Evolutionary conservation across 35 echinoderm and acorn worm species (phyloP).

Genomic region (Acanthaster planci): DNA sequence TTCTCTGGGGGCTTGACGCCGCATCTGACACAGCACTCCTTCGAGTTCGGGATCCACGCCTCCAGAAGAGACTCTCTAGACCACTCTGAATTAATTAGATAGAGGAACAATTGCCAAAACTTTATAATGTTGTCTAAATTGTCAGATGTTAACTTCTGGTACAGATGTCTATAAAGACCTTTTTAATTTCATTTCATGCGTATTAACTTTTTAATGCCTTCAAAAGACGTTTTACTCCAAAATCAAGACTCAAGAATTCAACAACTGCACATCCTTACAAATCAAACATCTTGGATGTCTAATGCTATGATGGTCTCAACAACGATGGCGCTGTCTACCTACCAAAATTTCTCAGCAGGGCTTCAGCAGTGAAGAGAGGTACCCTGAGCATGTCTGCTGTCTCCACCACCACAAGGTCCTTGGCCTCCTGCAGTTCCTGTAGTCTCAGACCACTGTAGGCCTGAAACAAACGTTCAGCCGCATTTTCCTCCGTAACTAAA

Average conservation of each 20-base stretch:
- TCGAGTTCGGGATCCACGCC: slow-evolving; percentile 79
- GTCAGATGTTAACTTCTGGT: too few species aligned
- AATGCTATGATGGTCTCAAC: too few species aligned
- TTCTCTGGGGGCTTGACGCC: slow-evolving; percentile 93
- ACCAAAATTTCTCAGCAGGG: slow-evolving; percentile 90
- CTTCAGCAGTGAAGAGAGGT: slow-evolving; percentile 95
- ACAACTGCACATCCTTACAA: too few species aligned
- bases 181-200: too few species aligned
- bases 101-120: neutral
- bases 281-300: too few species aligned
- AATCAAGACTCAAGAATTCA: too few species aligned
- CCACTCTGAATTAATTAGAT: slow-evolving; percentile 73
- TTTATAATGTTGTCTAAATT: too few species aligned
- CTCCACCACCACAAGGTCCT: slow-evolving; percentile 90
- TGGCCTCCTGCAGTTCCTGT: slow-evolving; percentile 95
- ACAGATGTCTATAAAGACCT: too few species aligned
- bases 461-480: slow-evolving; percentile 59
- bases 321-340: neutral
- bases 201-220: too few species aligned
- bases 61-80: slow-evolving; percentile 82
- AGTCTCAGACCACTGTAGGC: slow-evolving; percentile 78
- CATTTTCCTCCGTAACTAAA: neutral
- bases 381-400: slow-evolving; percentile 96
- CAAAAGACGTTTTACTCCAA: too few species aligned
- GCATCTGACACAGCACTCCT: slow-evolving; percentile 85